These are phyloP conservation scores for Homarus americanus DNA, from an alignment of 1,140 invertebrate species.

Conservation along the genomic window DNA sequence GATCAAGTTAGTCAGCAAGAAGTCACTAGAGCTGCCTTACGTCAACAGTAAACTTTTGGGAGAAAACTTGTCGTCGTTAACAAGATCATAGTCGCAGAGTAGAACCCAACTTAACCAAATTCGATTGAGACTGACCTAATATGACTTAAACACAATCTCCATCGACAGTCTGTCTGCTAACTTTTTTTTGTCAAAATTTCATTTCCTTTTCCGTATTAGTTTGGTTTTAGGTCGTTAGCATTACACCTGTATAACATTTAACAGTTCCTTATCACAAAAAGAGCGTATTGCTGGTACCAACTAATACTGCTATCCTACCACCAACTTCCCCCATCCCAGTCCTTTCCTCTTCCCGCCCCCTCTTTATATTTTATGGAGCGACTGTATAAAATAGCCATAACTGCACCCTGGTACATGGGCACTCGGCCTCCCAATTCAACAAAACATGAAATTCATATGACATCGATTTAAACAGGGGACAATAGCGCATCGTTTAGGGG, in stretches of 20 bases:
- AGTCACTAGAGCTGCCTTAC: background rate
- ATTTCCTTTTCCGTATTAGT: background rate
- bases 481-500: slow-evolving; percentile 2
- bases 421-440: slow-evolving; percentile 27
- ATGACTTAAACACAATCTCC: background rate
- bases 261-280: no score
- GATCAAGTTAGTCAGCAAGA: background rate
- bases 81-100: background rate
- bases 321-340: background rate
- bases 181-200: no score
- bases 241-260: no score
- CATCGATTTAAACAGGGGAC: slow-evolving; percentile 38
- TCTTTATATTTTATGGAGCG: slow-evolving; percentile 34
- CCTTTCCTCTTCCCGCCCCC: background rate
- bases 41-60: background rate
- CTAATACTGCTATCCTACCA: no score
- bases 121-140: slow-evolving; percentile 17
- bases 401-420: slow-evolving; percentile 24
- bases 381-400: slow-evolving; percentile 52
- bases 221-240: no score
- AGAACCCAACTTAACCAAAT: background rate
- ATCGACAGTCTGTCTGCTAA: background rate
- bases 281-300: no score
- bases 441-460: slow-evolving; percentile 46
- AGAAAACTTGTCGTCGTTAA: slow-evolving; percentile 19